Base-by-base conservation (phyloP, 2,797 vertebrate species). In the Gymnothorax javanicus region DNA sequence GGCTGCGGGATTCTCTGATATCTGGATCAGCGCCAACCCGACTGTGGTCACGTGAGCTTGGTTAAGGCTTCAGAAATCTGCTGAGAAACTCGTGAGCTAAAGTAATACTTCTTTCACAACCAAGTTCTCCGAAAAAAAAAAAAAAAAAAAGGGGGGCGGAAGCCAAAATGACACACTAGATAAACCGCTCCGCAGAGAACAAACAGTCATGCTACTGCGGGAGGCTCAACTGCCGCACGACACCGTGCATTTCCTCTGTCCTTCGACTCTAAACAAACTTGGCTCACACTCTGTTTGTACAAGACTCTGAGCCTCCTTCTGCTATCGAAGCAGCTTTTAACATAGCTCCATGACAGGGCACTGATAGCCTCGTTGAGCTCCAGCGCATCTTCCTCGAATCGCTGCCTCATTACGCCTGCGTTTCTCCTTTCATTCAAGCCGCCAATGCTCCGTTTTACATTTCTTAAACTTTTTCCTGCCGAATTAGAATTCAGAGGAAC, bases 301-400 rank as follows among this genome's bases (percentile, higher is more conserved):
- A 84, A 89, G 91, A 73, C 89, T 89, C 90, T 71, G 91, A 94
- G 85, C 89, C 90, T 89, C 91, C 93, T 94, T 91, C 90, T 91
- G 91, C 89, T 93, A 93, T 93, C 93, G 85, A 86, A 92, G 92
- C 89, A 92, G 91, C 88, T 93, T 91, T 93, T 91, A 90, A 91
- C 90, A 91, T 89, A 79, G 91, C 89, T 88, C 90, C 92, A 82
- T 89, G 93, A 93, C 91, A 95, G 93, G 89, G 90, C 83, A 82
- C 87, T 89, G 89, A 90, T 90, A 93, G 93, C 59, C 52, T 50
- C 93, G 90, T 64, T 85, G 15, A 87, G 91, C 93, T 93, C 92
- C 88, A 89, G 90, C 91, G 86, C 84, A 86, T 90, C 83, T 12
- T 87, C 73, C 85, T 56, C 17, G 75, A 62, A 52, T 84, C 15